Base-by-base conservation (phyloP, 2,888 invertebrate genomes). In the Dryobota labecula region DNA sequence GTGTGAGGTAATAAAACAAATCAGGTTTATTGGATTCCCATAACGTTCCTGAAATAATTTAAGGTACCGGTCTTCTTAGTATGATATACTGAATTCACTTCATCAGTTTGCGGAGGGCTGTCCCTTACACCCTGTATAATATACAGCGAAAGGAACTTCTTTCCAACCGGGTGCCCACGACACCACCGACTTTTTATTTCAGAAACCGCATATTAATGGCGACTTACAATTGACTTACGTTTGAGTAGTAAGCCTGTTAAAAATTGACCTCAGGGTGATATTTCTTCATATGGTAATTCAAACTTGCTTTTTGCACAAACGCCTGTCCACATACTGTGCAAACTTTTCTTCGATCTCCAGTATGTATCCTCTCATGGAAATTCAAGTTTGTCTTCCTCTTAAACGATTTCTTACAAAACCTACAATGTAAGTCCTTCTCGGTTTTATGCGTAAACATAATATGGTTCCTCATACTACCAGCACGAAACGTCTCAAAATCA, bases 261-360 rank as follows among this genome's bases (percentile, higher is more conserved):
- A 89, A 94, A 53, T 90, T 90, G 1, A 94, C 93, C n/a, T 87
- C 92, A 0, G 95, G 94, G 71, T 95, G 95, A 61, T 95, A 92
- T 57, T 94, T 96, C 0, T 90, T 85, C 95, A 95, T 95, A 54
- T 95, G 94, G 77, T 94, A 95, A 76, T 95, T 95, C 71, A 94
- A 80, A 74, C 94, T 95, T 0, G 95, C 94, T 77, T 95, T 95
- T 76, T 95, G 95, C 0, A 95, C 95, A 69, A 95, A 96, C 45
- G 94, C 93, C 69, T 95, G 93, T 0, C 93, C 91, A 63, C 95
- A 95, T 0, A 89, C 89, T 1, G 80, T 82, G 73, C 95, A 95
- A 0, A 93, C 90, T 70, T 94, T 94, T 73, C 92, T 86, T 57
- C 91, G 86, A 30, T 95, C 95, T 0, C 94, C 95, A 0, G 94